Conservation (phyloP, 1,140 invertebrate genomes). For the Anthonomus grandis region DNA sequence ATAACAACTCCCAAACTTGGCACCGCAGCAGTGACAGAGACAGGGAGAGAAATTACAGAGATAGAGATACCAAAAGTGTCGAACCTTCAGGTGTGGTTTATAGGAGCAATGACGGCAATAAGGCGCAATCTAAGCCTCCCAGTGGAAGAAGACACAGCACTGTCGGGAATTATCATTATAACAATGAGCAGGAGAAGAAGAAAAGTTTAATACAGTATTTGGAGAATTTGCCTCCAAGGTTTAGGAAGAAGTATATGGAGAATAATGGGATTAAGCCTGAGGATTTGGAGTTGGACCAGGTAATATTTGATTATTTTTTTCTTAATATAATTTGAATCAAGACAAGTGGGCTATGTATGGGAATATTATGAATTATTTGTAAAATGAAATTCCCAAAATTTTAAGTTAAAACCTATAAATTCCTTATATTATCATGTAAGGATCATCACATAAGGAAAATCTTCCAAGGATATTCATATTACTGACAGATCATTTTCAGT, state of each 20-base stretch:
- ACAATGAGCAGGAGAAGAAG: constrained; percentile 44
- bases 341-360: too few relatives aligned
- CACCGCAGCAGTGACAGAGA: background rate
- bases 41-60: constrained; percentile 43
- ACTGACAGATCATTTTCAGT: too few relatives aligned
- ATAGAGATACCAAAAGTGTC: constrained; percentile 55
- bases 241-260: constrained; percentile 53
- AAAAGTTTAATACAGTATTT: constrained; percentile 41
- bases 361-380: too few relatives aligned
- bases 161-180: constrained; percentile 37
- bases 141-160: constrained; percentile 51
- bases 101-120: constrained; percentile 36
- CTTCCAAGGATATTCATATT: too few relatives aligned
- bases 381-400: too few relatives aligned
- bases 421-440: too few relatives aligned
- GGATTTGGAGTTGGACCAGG: constrained; percentile 53
- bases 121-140: constrained; percentile 55
- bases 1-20: constrained; percentile 10
- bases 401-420: too few relatives aligned
- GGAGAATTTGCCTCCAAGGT: constrained; percentile 54
- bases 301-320: too few relatives aligned
- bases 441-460: too few relatives aligned
- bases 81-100: constrained; percentile 48
- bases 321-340: too few relatives aligned
- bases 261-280: constrained; percentile 52